Evolutionary conservation across 2,797 vertebrate species (phyloP).

Genomic region (Sciurus vulgaris): DNA sequence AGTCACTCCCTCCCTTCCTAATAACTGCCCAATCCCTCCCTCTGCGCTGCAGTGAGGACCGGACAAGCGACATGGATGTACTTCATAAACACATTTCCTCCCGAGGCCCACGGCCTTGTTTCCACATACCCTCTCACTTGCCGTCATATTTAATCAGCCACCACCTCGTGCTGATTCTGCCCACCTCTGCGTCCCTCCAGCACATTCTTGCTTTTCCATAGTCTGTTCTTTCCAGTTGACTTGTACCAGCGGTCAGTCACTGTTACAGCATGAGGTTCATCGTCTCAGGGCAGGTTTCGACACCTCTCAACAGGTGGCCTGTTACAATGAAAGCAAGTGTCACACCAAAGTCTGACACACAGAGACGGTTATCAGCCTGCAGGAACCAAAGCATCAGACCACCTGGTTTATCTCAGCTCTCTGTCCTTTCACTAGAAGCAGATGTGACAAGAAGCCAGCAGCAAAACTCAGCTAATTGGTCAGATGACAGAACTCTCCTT

Average conservation of each 20-base stretch:
- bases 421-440: constrained; percentile 1
- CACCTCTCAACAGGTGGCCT: not conserved
- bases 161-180: not conserved
- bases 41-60: not conserved
- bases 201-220: not conserved
- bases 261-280: not conserved
- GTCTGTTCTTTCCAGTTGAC: not conserved
- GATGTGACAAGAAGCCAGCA: constrained; percentile 51
- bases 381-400: not conserved
- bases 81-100: not conserved
- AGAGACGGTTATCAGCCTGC: not conserved
- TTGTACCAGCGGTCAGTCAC: not conserved
- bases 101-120: not conserved
- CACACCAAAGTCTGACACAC: not conserved
- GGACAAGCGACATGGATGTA: not conserved
- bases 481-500: constrained; percentile 49
- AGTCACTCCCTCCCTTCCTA: not conserved
- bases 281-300: not conserved
- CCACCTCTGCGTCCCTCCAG: not conserved
- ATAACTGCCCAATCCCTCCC: not conserved
- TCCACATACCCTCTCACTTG: not conserved
- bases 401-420: not conserved
- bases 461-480: constrained; percentile 45
- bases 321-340: not conserved
- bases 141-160: not conserved